Evolutionary conservation across 2,888 invertebrate genomes (phyloP), one percentile per base, ranked within the genome.

Genomic region (Rhaphigaster nebulosa): DNA sequence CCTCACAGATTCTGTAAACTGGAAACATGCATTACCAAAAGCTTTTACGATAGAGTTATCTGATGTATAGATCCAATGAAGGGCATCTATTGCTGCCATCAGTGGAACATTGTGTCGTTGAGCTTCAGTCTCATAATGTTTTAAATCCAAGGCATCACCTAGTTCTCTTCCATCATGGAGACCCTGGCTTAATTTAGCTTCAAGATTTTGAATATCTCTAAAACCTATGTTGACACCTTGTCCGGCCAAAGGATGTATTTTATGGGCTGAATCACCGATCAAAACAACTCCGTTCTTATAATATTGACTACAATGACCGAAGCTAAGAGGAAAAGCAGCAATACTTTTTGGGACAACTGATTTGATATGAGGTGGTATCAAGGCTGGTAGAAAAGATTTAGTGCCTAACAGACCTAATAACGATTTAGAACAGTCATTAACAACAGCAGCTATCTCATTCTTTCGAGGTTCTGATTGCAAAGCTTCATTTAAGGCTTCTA

Each of bases 191-290:
- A 99, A 94, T 26, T 96, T 93, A 88, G 96, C 94, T 0, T 96
- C 95, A n/a, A 99, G 94, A 92, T 95, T 95, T 54, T 95, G 94
- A 0, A 98, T 96, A 94, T 99, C 99, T 15, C 98, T 98, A 94
- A 99, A 98, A 2, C 99, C 99, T 87, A 99, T 95, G 94, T 99
- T 99, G 0, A 99, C 98, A 15, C 99, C 99, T 94, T 99, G 99
- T 0, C 99, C 99, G 65, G 99, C 99, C 92, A 99, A 94, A 0
- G 99, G 99, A 94, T 99, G 99, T 38, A 99, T 96, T 92, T 98
- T 95, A 94, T 99, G 97, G 0, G 98, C 97, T 80, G 98, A 97
- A 94, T 98, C 98, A 0, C 97, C 97, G 93, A 90, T 89, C 26
- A 89, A 89, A 65, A 52, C 60, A 56, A 91, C 88, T 18, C 87